Evolutionary conservation across 2,888 invertebrate genomes (phyloP), one percentile per base, ranked within the genome.

Genomic region (Hylaea fasciaria): DNA sequence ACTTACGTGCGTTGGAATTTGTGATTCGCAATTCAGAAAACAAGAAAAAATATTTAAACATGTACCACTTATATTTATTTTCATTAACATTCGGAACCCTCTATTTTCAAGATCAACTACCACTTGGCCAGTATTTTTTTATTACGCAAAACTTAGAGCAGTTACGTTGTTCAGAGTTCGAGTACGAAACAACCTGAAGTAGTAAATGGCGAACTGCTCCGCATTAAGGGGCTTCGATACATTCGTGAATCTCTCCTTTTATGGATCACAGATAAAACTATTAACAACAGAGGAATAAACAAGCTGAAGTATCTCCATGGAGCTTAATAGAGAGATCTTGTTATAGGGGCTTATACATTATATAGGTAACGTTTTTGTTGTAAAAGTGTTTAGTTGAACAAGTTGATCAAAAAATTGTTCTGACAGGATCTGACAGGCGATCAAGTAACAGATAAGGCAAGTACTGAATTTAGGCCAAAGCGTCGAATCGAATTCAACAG

Each of bases 221-320:
- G 41, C 14, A 49, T 56, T 41, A 55, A 46, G 49, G 46, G 48
- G 51, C 44, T 44, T 44, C 57, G 48, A 62, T 60, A 60, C 56
- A 61, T 62, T 56, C 52, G 52, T 44, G 52, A 55, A 53, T 56
- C 28, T 37, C 61, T 41, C 51, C 49, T 62, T 66, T 66, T 62
- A 60, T 62, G 46, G 58, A 22, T 35, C 22, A 16, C 10, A 43
- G 61, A 62, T 64, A 66, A 66, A 63, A 64, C 63, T 64, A 64
- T 64, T 66, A 51, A 56, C 55, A 63, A 63, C 47, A 41, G 57
- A 46, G 32, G 54, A 52, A 62, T 56, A 57, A 49, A 49, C 46
- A 46, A 53, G 37, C 52, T 41, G 46, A 60, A 59, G 59, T 64
- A 57, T 56, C 52, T 45, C 44, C 11, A 35, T 16, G 28, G 39